Conservation (phyloP, 2,113 vertebrate species). For the Psettodes erumei region DNA sequence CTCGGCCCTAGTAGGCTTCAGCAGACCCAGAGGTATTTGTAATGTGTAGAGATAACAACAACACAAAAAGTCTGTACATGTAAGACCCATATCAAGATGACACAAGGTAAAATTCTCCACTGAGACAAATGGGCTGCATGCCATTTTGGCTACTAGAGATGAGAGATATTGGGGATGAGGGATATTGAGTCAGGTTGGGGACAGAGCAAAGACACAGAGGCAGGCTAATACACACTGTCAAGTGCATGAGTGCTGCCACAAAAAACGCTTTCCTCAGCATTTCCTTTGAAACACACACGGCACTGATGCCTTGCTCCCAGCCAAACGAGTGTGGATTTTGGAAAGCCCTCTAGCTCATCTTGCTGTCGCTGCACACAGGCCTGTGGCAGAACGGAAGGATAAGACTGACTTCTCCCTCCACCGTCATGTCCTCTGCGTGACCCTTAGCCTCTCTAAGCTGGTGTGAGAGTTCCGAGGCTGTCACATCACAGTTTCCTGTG, state of each 20-base stretch:
- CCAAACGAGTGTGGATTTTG: slow-evolving; percentile 78
- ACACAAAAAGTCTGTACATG: slow-evolving; percentile 20
- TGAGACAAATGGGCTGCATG: slow-evolving; percentile 39
- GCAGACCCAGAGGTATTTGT: slow-evolving; percentile 41
- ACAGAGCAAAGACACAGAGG: slow-evolving; percentile 58
- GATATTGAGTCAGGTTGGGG: slow-evolving; percentile 48
- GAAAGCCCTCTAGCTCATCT: slow-evolving; percentile 73
- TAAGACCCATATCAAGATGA: slow-evolving; percentile 34
- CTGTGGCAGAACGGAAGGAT: slow-evolving; percentile 68
- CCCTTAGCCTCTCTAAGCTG: slow-evolving; percentile 49
- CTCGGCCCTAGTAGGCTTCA: slow-evolving; percentile 13
- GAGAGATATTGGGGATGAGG: slow-evolving; percentile 57
- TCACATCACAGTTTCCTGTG: slow-evolving; percentile 10
- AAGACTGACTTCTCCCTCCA: slow-evolving; percentile 70
- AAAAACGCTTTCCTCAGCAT: slow-evolving; percentile 73
- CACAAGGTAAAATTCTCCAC: slow-evolving; percentile 26
- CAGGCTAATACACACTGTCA: slow-evolving; percentile 58
- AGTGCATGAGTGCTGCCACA: slow-evolving; percentile 65
- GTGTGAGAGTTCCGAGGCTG: slow-evolving; percentile 66
- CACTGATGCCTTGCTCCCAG: slow-evolving; percentile 66
- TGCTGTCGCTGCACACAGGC: slow-evolving; percentile 72
- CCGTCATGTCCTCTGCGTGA: slow-evolving; percentile 70
- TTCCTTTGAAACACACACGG: slow-evolving; percentile 74
- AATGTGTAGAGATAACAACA: slow-evolving; percentile 42
- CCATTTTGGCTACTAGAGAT: slow-evolving; percentile 58